Conservation (phyloP, 30 jellyfish, hydroid and myxozoan genomes). For the Cassiopea andromeda region DNA sequence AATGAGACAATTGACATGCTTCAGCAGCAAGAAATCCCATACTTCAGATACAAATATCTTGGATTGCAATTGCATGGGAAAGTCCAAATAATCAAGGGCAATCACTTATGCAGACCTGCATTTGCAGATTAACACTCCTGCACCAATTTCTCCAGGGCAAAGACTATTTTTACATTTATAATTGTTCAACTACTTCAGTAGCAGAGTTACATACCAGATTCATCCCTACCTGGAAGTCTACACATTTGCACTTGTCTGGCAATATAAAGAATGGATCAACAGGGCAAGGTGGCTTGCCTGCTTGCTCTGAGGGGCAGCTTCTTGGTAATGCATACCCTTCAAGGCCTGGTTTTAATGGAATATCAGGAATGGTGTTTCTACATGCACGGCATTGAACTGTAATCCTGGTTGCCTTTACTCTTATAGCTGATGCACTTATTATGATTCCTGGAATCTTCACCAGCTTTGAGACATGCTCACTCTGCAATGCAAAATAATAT, state of each 20-base stretch:
- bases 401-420: slow-evolving; percentile 92
- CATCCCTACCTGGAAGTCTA: slow-evolving; percentile 92
- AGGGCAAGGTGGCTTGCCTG: slow-evolving; percentile 99
- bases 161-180: no score
- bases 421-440: slow-evolving; percentile 97
- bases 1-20: no score
- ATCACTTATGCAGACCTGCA: no score
- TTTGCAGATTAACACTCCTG: no score
- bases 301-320: slow-evolving; percentile 94
- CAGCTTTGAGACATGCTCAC: slow-evolving; percentile 94
- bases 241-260: slow-evolving; percentile 99
- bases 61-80: no score
- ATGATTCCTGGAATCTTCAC: slow-evolving; percentile 97
- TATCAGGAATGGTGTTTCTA: slow-evolving; percentile 89
- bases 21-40: no score
- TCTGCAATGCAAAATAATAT: slow-evolving; percentile 30
- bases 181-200: no score
- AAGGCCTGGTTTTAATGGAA: slow-evolving; percentile 92
- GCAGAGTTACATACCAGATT: not conserved
- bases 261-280: slow-evolving; percentile 96
- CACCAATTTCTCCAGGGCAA: no score
- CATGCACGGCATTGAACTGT: slow-evolving; percentile 98
- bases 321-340: slow-evolving; percentile 99
- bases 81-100: no score
- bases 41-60: no score